Percentiles rank a stretch among this genome's conserved stretches.
phyloP scores from a whole-genome alignment of 2,113 vertebrate genomes.

The Corythaeola cristata region DNA sequence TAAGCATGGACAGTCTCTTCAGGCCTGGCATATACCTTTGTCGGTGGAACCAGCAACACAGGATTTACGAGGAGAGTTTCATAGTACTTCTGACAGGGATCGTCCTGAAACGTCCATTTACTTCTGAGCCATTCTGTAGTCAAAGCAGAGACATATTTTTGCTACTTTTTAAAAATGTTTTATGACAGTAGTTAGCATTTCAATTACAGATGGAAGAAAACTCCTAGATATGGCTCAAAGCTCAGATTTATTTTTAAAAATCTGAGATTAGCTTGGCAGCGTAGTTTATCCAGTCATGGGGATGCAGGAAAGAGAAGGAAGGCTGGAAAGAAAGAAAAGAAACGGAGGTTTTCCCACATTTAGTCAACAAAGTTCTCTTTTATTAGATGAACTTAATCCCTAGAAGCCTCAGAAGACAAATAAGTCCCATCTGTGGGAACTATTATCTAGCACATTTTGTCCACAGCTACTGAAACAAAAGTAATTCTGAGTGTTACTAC shows the following conservation, averaged over 20 bases:
- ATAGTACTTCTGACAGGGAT: constrained; percentile 90
- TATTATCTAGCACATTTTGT: not conserved
- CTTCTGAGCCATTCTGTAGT: constrained; percentile 84
- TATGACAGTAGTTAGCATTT: not conserved
- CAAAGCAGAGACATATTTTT: not conserved
- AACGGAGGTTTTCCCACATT: not conserved
- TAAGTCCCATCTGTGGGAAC: not conserved
- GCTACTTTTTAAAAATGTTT: not conserved
- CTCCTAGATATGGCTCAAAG: not conserved
- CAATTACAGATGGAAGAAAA: not conserved
- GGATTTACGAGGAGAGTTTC: constrained; percentile 89
- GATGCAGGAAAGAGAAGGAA: not conserved
- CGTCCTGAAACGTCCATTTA: constrained; percentile 84
- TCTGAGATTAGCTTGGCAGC: not conserved
- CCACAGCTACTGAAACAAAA: not conserved
- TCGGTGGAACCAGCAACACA: constrained; percentile 88
- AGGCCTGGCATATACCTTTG: constrained; percentile 78
- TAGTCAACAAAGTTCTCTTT: not conserved
- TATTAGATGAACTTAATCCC: not conserved
- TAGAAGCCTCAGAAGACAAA: not conserved
- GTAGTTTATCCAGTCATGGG: not conserved
- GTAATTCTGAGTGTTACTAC: not conserved
- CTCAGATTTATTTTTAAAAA: not conserved
- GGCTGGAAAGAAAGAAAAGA: not conserved
- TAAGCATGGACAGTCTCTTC: rapidly evolving